These are phyloP conservation scores for Neolamprologus tretocephalus DNA, from an alignment of 2,113 vertebrate species.

Conservation along the genomic window DNA sequence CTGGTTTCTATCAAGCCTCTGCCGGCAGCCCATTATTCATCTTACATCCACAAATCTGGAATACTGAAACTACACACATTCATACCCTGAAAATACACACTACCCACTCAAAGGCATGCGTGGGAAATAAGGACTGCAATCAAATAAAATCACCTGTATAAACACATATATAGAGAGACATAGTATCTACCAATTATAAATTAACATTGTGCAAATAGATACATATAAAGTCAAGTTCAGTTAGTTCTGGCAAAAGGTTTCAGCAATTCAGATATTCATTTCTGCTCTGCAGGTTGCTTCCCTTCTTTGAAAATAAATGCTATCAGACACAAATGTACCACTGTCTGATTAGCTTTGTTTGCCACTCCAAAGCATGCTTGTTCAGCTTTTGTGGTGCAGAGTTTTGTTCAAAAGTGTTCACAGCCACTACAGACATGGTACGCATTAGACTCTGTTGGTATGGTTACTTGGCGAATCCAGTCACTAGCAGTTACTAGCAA, in stretches of 20 bases:
- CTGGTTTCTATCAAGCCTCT: not conserved
- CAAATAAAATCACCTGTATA: slow-evolving; percentile 40
- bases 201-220: slow-evolving; percentile 60
- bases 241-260: not conserved
- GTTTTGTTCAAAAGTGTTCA: slow-evolving; percentile 24
- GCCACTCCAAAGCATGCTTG: not conserved
- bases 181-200: slow-evolving; percentile 53
- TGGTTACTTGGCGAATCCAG: not conserved
- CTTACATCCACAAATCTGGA: not conserved
- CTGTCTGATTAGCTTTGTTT: not conserved
- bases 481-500: not conserved
- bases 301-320: not conserved
- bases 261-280: not conserved
- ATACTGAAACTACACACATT: slow-evolving; percentile 7
- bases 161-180: not conserved
- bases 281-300: not conserved
- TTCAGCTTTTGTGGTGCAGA: not conserved
- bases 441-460: not conserved
- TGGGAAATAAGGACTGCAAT: slow-evolving; percentile 14
- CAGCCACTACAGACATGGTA: not conserved
- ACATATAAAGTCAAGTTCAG: slow-evolving; percentile 36
- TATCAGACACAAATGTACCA: slow-evolving; percentile 8
- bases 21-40: not conserved
- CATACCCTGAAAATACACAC: not conserved
- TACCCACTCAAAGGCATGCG: not conserved